These are phyloP conservation scores for Leptinotarsa lineolata DNA, from an alignment of 1,140 invertebrate genomes.

Conservation along the genomic window DNA sequence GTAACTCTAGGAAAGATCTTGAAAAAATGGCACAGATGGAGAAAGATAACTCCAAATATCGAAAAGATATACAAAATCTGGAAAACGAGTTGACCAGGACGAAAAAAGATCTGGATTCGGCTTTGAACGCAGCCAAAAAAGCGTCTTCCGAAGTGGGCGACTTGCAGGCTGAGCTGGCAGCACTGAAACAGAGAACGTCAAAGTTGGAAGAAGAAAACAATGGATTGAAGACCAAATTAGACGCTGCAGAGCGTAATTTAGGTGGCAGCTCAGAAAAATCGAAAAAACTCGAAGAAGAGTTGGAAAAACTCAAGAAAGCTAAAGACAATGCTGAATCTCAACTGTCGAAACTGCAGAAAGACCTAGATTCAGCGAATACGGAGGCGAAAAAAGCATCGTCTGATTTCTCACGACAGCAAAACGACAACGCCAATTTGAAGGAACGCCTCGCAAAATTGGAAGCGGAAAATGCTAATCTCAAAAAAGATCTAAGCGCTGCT, in stretches of 20 bases:
- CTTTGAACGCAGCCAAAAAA: not conserved
- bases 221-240: constrained; percentile 33
- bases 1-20: constrained; percentile 19
- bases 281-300: constrained; percentile 25
- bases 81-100: constrained; percentile 19
- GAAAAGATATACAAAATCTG: constrained; percentile 10
- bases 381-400: constrained; percentile 29
- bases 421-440: not conserved
- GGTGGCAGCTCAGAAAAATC: constrained; percentile 7
- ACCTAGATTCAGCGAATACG: not conserved
- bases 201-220: constrained; percentile 32
- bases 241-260: constrained; percentile 2
- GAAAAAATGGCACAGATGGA: constrained; percentile 16
- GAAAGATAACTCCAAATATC: constrained; percentile 23
- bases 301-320: constrained; percentile 29
- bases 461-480: constrained; percentile 29
- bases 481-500: constrained; percentile 26
- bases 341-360: constrained; percentile 30
- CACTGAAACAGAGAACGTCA: constrained; percentile 30
- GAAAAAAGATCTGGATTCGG: constrained; percentile 24
- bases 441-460: constrained; percentile 28
- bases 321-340: constrained; percentile 29
- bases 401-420: constrained; percentile 29
- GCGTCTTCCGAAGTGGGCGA: not conserved
- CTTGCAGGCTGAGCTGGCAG: constrained; percentile 29